phyloP scores from a whole-genome alignment of 1,140 invertebrate genomes.

The Caenorhabditis briggsae region DNA sequence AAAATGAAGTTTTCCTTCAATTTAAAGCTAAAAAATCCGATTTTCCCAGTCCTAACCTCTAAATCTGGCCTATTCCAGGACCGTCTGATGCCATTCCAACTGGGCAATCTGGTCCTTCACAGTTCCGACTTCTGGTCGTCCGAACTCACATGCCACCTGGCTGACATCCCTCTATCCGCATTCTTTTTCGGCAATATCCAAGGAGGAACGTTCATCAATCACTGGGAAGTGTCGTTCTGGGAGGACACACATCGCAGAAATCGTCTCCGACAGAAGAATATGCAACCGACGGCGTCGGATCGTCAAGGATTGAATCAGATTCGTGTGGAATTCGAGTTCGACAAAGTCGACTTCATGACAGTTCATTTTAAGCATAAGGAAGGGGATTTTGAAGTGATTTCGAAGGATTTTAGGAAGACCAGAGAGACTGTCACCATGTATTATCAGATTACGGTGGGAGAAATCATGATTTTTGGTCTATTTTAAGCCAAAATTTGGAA shows the following conservation, averaged over 20 bases:
- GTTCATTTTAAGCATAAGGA: slow-evolving; percentile 39
- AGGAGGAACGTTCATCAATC: slow-evolving; percentile 55
- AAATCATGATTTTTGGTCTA: too few species aligned
- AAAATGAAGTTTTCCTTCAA: too few species aligned
- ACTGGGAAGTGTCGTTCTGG: slow-evolving; percentile 57
- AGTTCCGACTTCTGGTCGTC: slow-evolving; percentile 38
- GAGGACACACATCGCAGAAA: neutral
- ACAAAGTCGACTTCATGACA: slow-evolving; percentile 38
- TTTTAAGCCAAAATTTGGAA: neutral
- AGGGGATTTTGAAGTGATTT: neutral
- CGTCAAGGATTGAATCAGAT: slow-evolving; percentile 26
- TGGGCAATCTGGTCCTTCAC: slow-evolving; percentile 39
- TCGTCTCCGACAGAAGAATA: neutral
- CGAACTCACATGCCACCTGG: neutral
- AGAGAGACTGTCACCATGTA: slow-evolving; percentile 14
- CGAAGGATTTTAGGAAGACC: neutral
- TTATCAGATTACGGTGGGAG: slow-evolving; percentile 22
- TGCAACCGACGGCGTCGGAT: neutral
- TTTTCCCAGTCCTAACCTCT: too few species aligned
- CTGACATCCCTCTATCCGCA: neutral
- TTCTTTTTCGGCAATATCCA: slow-evolving; percentile 59
- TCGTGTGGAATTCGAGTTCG: slow-evolving; percentile 29
- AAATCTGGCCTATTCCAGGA: neutral
- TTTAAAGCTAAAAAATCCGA: too few species aligned
- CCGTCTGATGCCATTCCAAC: slow-evolving; percentile 12